Percentiles rank a stretch among this genome's conserved stretches.
These are phyloP conservation scores for Galaxias olidus DNA, from an alignment of 2,797 vertebrate genomes.

Conservation along the genomic window DNA sequence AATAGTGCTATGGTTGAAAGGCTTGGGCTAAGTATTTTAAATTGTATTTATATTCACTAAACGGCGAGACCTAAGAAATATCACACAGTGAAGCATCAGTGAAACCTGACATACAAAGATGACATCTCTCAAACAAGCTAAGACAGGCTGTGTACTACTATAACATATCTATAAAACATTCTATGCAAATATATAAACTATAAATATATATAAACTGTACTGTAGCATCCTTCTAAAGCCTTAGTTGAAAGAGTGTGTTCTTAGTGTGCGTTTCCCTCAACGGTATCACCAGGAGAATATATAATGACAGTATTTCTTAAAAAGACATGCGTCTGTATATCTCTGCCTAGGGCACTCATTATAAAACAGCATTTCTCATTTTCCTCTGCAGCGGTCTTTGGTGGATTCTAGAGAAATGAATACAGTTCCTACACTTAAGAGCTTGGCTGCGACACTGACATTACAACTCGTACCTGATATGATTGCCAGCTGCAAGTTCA, in stretches of 20 bases:
- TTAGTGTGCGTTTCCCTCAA: slow-evolving; percentile 65
- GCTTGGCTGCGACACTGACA: slow-evolving; percentile 26
- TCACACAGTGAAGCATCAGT: too few relatives aligned
- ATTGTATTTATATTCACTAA: too few relatives aligned
- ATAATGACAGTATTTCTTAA: slow-evolving; percentile 70
- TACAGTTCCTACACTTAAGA: slow-evolving; percentile 52
- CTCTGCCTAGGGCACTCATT: slow-evolving; percentile 71
- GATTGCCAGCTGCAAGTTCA: slow-evolving; percentile 14
- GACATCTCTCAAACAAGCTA: too few relatives aligned
- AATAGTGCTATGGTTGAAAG: too few relatives aligned
- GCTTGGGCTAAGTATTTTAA: too few relatives aligned
- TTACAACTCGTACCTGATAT: slow-evolving; percentile 23
- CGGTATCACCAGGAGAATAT: slow-evolving; percentile 70
- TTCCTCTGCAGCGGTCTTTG: slow-evolving; percentile 64
- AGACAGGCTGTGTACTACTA: too few relatives aligned
- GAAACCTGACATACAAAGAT: too few relatives aligned
- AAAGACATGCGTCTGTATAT: slow-evolving; percentile 68
- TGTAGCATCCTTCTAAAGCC: slow-evolving; percentile 18
- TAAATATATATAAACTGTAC: slow-evolving; percentile 6
- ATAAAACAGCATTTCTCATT: slow-evolving; percentile 74
- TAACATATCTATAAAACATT: too few relatives aligned
- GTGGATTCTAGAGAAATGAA: slow-evolving; percentile 60
- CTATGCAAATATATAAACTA: slow-evolving; percentile 2
- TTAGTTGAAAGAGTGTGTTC: slow-evolving; percentile 37
- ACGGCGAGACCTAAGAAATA: too few relatives aligned